These are phyloP conservation scores for Aldrovandia affinis DNA, from an alignment of 2,797 vertebrate genomes.

Conservation along the genomic window DNA sequence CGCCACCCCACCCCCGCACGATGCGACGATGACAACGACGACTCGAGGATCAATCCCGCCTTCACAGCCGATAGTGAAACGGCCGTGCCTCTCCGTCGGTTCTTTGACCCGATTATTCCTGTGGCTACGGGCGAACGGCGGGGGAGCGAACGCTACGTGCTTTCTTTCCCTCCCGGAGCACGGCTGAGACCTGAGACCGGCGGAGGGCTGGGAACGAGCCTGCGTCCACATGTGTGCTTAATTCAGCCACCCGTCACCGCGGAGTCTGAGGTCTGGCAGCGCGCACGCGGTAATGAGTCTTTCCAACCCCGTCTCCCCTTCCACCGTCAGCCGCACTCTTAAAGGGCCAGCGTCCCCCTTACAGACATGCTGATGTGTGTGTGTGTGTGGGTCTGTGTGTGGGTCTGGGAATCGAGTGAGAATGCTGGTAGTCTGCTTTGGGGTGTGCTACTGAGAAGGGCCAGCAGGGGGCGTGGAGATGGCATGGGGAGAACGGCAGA, in stretches of 20 bases:
- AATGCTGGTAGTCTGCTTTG: not conserved
- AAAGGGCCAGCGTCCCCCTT: slow-evolving; percentile 50
- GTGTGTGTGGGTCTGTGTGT: not conserved
- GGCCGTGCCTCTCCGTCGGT: not conserved
- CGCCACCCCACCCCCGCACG: no score
- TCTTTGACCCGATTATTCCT: no score
- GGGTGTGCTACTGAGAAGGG: slow-evolving; percentile 9
- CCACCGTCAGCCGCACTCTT: slow-evolving; percentile 45
- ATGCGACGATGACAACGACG: not conserved
- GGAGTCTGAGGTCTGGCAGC: slow-evolving; percentile 81
- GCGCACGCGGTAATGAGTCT: slow-evolving; percentile 61
- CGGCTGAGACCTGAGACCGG: not conserved
- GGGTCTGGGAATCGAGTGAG: no score
- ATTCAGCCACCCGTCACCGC: slow-evolving; percentile 67
- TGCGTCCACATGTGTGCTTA: slow-evolving; percentile 68
- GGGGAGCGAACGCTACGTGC: not conserved
- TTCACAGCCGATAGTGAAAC: not conserved
- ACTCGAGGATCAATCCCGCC: not conserved
- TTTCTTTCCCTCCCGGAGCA: not conserved
- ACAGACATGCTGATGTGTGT: not conserved
- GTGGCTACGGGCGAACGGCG: not conserved
- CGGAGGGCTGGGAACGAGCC: not conserved
- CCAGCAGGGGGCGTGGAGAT: slow-evolving; percentile 7
- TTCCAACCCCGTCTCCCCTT: slow-evolving; percentile 22
- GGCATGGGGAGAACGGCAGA: not conserved